Evolutionary conservation across 2,797 vertebrate genomes (phyloP).

Genomic region (Clarias platycephalus): DNA sequence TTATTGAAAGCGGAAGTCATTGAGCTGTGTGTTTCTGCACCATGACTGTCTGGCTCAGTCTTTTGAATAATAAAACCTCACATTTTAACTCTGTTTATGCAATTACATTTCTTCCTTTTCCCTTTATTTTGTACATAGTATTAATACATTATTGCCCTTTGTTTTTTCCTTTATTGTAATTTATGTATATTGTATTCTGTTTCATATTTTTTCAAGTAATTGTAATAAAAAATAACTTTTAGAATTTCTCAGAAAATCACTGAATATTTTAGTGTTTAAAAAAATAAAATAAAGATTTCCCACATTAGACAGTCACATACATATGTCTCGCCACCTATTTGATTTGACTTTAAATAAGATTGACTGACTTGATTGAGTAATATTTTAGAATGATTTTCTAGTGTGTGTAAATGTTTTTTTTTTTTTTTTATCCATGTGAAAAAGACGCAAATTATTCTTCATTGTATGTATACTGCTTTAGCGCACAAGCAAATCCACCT

Average conservation of each 20-base stretch:
- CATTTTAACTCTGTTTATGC: background rate
- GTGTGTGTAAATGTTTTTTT: no score
- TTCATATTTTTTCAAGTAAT: no score
- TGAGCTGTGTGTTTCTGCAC: slow-evolving; percentile 57
- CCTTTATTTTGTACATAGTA: no score
- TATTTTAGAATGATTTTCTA: background rate
- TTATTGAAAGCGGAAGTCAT: slow-evolving; percentile 55
- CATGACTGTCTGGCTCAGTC: background rate
- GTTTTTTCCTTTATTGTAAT: no score
- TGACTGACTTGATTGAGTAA: background rate
- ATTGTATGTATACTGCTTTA: background rate
- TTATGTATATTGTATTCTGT: no score
- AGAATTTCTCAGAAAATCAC: background rate
- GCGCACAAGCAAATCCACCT: background rate
- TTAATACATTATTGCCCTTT: no score
- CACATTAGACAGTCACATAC: background rate
- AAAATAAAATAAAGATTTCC: background rate
- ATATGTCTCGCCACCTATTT: background rate
- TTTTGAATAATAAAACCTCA: background rate
- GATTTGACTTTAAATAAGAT: background rate
- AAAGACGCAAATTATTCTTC: background rate
- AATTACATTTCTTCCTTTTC: background rate
- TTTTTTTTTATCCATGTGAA: background rate
- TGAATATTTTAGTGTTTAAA: background rate
- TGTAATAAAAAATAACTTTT: no score